Evolutionary conservation across 2,113 vertebrate genomes (phyloP).

Genomic region (Ivindomyrus marchei): DNA sequence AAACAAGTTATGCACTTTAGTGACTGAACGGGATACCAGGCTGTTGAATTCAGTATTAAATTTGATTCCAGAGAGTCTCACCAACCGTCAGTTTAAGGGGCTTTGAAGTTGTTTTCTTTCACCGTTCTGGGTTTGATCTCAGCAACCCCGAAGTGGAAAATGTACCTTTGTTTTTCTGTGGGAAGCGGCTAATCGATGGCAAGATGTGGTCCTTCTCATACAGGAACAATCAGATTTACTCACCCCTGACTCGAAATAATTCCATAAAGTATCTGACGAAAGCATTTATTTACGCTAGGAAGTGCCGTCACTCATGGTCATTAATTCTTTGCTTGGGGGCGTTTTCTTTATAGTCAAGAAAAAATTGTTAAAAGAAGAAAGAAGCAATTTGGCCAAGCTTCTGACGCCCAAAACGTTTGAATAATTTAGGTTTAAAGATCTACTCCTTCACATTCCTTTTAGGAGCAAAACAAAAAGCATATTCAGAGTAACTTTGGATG

Average conservation of each 20-base stretch:
- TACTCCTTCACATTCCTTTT: constrained; percentile 45
- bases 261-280: neutral
- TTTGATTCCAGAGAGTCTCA: neutral
- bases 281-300: constrained; percentile 29
- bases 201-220: neutral
- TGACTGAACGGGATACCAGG: neutral
- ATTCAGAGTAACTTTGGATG: constrained; percentile 19
- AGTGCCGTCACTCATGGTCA: constrained; percentile 33
- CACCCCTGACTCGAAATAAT: neutral
- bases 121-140: neutral
- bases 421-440: constrained; percentile 53
- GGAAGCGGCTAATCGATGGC: constrained; percentile 10
- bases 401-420: constrained; percentile 49
- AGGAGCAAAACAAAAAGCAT: constrained; percentile 44
- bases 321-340: constrained; percentile 38
- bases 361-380: constrained; percentile 26
- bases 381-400: constrained; percentile 51
- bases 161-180: constrained; percentile 5
- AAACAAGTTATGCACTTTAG: neutral
- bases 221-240: neutral
- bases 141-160: neutral
- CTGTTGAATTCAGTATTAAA: neutral
- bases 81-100: neutral
- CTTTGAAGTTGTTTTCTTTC: constrained; percentile 18
- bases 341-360: constrained; percentile 27